These are phyloP conservation scores for Sitodiplosis mosellana DNA, from an alignment of 1,140 invertebrate genomes.

Conservation along the genomic window DNA sequence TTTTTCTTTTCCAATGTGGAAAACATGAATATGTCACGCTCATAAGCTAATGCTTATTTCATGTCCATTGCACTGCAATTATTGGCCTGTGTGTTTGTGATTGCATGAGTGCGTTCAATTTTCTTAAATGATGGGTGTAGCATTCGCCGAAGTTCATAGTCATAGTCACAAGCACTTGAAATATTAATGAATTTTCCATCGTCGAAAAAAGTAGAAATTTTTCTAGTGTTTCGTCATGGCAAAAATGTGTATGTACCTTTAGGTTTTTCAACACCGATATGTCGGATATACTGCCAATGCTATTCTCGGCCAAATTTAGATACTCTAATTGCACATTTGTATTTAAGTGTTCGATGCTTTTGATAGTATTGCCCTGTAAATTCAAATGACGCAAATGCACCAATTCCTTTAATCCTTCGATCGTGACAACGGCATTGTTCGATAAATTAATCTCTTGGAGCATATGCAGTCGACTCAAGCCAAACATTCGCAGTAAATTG, in stretches of 20 bases:
- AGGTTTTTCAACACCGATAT: conserved; percentile 61
- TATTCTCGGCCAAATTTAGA: conserved; percentile 77
- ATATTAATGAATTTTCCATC: no score
- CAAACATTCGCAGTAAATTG: conserved; percentile 69
- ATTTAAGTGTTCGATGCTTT: conserved; percentile 72
- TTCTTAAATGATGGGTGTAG: background rate
- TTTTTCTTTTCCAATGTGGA: background rate
- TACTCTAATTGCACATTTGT: conserved; percentile 58
- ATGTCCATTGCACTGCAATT: background rate
- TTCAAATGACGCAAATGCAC: conserved; percentile 53
- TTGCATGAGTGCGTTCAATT: no score
- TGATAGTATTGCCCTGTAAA: conserved; percentile 37
- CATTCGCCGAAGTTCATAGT: no score
- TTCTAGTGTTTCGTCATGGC: no score
- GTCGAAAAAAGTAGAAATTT: no score
- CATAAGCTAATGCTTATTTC: background rate
- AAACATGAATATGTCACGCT: background rate
- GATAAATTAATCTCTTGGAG: conserved; percentile 65
- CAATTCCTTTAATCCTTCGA: conserved; percentile 75
- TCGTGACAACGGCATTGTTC: conserved; percentile 70
- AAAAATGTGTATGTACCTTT: conserved; percentile 39
- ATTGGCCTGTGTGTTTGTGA: no score
- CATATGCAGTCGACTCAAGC: conserved; percentile 57
- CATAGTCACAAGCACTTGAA: no score
- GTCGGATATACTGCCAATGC: conserved; percentile 65